Base-by-base conservation (phyloP, 1,140 invertebrate species). In the Varroa destructor region DNA sequence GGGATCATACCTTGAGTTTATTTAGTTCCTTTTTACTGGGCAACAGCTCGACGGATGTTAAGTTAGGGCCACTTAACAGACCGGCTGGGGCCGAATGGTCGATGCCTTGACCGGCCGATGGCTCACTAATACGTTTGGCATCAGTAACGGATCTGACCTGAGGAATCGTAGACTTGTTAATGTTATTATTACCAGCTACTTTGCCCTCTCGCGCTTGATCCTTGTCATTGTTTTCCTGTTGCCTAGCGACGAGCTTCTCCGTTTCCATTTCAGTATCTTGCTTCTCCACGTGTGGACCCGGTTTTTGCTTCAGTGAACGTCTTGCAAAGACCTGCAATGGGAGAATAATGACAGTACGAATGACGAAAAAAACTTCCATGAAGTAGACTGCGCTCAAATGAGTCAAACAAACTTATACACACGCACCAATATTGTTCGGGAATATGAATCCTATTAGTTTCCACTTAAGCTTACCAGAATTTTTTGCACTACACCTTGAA, bases 301-400 rank as follows among this genome's bases (percentile, higher is more conserved):
- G 61, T 67, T 67, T 67, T 37, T 67, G 61, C 61, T 67, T 67
- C 12, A 67, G 61, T 67, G 61, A 67, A 67, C 61, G 61, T 67
- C 61, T 67, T 67, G 61, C 61, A 67, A 67, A 67, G 61, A 67
- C 61, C 61, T 67, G 61, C 37, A 2, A 40, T 5, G 2, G 36
- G 12, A 40, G 3, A 40, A 46, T 25, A 58, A 58, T 40, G 6
- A 0, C 57, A 14, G 25, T 25, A 25, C 25, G 25, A 25, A 25
- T 25, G 25, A 25, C 25, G 25, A 25, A 25, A 25, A 25, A 25
- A 25, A 25, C 25, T 25, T 25, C 25, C 25, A 25, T 25, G 25
- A 25, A 25, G 25, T 25, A 25, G 25, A 25, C 25, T 25, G 25
- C 25, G 25, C 25, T 25, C 25, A 25, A 25, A 25, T 25, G 25